Base-by-base conservation (phyloP, 2,888 invertebrate species). In the Monoplex corrugatus region DNA sequence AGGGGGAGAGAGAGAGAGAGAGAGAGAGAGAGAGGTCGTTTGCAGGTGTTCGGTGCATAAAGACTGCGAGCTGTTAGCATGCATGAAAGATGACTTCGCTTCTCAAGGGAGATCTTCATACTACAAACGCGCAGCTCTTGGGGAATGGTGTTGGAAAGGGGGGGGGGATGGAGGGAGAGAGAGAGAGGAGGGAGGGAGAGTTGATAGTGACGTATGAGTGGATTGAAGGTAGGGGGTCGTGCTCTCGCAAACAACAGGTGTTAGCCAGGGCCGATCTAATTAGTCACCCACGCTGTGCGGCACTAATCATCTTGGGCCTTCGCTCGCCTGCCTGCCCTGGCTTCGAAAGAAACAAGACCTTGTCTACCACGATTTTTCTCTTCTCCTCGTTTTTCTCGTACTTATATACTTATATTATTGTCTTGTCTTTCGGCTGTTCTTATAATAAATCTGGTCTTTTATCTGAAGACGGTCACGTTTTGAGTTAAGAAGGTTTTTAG, bases 181-280 rank as follows among this genome's bases (percentile, higher is more conserved):
- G 63, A 43, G 35, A 28, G 40, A 0, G 63, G 19, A 13, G 3
- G 82, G 43, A 38, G 32, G n/a, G 82, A 10, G 16, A 44, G 80
- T 2, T 35, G 32, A 38, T 5, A 35, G 78, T 3, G 35, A n/a
- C 72, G 23, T 32, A 38, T 5, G 38, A 43, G 86, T 28, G 40
- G 86, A 32, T 45, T 45, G 50, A 35, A 35, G 50, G 68, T 6
- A 19, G 86, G 86, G 40, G 63, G 19, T 28, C 38, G 63, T 40
- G 50, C 68, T 86, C 8, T 43, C 0, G 50, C 86, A 86, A 86
- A 86, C 68, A 86, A 86, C 86, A 86, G 86, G 86, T 86, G 86
- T 86, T 68, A 68, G 68, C 63, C 86, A 68, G 68, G n/a, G 28
- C 86, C 19, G 86, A 68, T 86, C 68, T 68, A 86, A 86, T 86